phyloP scores from a whole-genome alignment of 2,797 vertebrate species.

The Delichon dasypus region DNA sequence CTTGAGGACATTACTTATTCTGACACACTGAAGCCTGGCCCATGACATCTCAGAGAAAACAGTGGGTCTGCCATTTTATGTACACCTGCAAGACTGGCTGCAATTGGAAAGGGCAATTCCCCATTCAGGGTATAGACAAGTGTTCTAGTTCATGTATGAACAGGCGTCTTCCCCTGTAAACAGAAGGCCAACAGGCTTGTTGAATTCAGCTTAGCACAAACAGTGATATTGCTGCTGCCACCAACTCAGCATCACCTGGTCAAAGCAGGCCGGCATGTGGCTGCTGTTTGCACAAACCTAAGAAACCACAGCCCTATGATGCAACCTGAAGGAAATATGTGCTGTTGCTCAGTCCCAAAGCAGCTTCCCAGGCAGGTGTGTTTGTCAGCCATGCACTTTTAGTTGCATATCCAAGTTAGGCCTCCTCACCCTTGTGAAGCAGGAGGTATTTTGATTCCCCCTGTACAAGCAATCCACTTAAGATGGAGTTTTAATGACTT shows the following conservation, averaged over 20 bases:
- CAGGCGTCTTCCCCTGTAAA: not conserved
- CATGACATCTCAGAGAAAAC: not conserved
- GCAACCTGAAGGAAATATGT: not conserved
- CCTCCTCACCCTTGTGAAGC: not conserved
- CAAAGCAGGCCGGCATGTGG: not conserved
- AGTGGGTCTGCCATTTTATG: not conserved
- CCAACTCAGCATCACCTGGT: rapidly evolving
- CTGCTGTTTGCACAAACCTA: not conserved
- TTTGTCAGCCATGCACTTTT: not conserved
- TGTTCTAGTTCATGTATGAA: rapidly evolving
- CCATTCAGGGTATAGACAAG: not conserved
- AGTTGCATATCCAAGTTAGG: not conserved
- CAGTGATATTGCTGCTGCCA: not conserved
- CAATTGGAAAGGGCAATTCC: not conserved
- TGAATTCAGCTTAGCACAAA: not conserved
- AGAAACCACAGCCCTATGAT: rapidly evolving
- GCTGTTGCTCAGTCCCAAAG: not conserved
- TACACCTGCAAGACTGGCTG: not conserved
- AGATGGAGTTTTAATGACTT: not conserved
- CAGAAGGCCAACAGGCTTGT: not conserved
- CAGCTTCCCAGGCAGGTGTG: not conserved
- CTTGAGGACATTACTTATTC: not conserved
- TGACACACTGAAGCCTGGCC: not conserved
- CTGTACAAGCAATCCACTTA: not conserved
- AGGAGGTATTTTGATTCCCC: constrained; percentile 6